Base-by-base conservation (phyloP, 53 echinoderm and acorn worm species). In the Zoroaster sp. region DNA sequence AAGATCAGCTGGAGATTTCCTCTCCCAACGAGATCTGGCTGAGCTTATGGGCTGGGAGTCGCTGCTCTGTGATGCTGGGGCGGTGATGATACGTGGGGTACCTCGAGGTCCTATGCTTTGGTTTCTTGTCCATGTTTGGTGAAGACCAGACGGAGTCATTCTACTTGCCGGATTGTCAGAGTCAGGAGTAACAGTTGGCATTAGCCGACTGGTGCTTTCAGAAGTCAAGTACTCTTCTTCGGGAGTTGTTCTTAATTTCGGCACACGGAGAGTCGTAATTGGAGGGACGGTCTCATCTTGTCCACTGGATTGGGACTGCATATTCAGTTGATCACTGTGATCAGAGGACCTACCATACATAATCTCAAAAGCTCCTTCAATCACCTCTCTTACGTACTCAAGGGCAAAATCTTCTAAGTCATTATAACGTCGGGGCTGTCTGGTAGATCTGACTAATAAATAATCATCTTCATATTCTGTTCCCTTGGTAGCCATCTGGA, bases 401-500 rank as follows among this genome's bases (percentile, higher is more conserved):
- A 35, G 44, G 12, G 85, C 94, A 88, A 91, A 94, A 25, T 52
- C 76, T 10, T 88, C 80, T 18, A 94, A 49, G 46, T 69, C 55
- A 30, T 23, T 40, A 44, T 37, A 35, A 33, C 28, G n/a, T 31
- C 20, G 70, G 11, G 70, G 69, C 51, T 47, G 32, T n/a, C 49
- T 38, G 18, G 34, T 20, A n/a, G 49, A 21, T 51, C 71, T 83
- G 47, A 83, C n/a, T 18, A 36, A n/a, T 10, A 83, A 47, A 47
- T 83, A 70, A 23, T 83, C 83, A 6, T 71, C 71, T 35, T 83
- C 89, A 59, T 73, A 82, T 33, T 55, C 73, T 1, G 89, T 89
- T 33, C 89, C 89, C 54, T 89, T 73, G 14, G 89, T 89, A 38
- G 89, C 89, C 89, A 89, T 89, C 59, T 81, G 81, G 1, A 80